A percentile compares a stretch with the other conserved stretches of the same genome.
Conservation (phyloP, 2,888 invertebrate species). For the Perizoma affinitatum region DNA sequence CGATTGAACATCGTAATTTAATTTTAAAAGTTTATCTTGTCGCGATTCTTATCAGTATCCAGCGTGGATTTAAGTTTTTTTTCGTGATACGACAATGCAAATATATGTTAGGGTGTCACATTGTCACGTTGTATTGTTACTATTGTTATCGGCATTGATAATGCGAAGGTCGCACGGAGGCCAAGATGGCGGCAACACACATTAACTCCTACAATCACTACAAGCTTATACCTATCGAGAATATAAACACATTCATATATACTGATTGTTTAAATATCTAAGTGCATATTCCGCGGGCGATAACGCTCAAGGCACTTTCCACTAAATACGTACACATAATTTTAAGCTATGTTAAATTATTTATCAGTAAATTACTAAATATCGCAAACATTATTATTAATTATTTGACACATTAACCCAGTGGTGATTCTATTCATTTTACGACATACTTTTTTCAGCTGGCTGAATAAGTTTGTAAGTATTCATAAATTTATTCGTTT, state of each 20-base stretch:
- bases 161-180: constrained; percentile 70
- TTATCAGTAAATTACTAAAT: constrained; percentile 50
- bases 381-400: constrained; percentile 37
- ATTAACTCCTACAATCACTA: constrained; percentile 37
- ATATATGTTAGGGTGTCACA: constrained; percentile 81
- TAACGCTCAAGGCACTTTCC: constrained; percentile 66
- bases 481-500: not conserved
- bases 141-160: constrained; percentile 78
- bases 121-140: constrained; percentile 72
- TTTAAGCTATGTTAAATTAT: constrained; percentile 41
- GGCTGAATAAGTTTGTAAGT: not conserved
- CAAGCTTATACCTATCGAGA: constrained; percentile 43
- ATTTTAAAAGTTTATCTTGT: constrained; percentile 66
- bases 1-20: constrained; percentile 57
- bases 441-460: too few species aligned
- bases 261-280: constrained; percentile 64
- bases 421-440: constrained; percentile 27
- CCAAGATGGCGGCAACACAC: constrained; percentile 57
- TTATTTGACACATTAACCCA: constrained; percentile 46
- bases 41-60: constrained; percentile 67
- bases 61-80: constrained; percentile 60
- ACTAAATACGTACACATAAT: constrained; percentile 52
- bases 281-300: constrained; percentile 62
- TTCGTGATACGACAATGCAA: constrained; percentile 78
- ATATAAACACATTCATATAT: constrained; percentile 52